These are phyloP conservation scores for Acleris holmiana DNA, from an alignment of 2,888 invertebrate genomes.

Conservation along the genomic window DNA sequence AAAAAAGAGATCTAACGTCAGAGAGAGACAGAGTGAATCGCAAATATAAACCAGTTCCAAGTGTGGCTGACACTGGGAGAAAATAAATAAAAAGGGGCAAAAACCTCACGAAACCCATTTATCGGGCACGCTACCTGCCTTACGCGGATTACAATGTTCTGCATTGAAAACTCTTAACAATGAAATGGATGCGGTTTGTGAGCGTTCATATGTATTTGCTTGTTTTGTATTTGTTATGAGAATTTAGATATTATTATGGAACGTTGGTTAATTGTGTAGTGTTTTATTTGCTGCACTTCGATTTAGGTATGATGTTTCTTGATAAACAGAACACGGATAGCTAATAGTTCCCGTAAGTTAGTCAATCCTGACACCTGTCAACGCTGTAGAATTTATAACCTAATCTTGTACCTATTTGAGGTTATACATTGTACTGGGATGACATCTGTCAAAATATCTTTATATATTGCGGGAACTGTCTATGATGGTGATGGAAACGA, in stretches of 20 bases:
- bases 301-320: too few relatives aligned
- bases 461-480: too few relatives aligned
- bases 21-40: constrained; percentile 40
- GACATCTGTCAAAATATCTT: too few relatives aligned
- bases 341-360: too few relatives aligned
- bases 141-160: constrained; percentile 48
- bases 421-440: too few relatives aligned
- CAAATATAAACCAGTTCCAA: constrained; percentile 35
- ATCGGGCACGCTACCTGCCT: constrained; percentile 50
- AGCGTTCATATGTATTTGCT: constrained; percentile 14
- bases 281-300: too few relatives aligned
- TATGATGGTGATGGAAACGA: too few relatives aligned
- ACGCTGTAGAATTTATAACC: too few relatives aligned
- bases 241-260: constrained; percentile 12
- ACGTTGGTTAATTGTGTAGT: too few relatives aligned
- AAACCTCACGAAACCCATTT: constrained; percentile 45
- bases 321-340: too few relatives aligned
- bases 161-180: constrained; percentile 30
- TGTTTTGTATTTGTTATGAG: constrained; percentile 27
- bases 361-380: too few relatives aligned
- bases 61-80: constrained; percentile 45
- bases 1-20: constrained; percentile 45
- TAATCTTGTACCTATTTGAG: too few relatives aligned
- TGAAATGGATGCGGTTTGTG: constrained; percentile 32
- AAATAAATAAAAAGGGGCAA: constrained; percentile 42